phyloP scores from a whole-genome alignment of 2,797 vertebrate genomes.

The Dipus sagitta region DNA sequence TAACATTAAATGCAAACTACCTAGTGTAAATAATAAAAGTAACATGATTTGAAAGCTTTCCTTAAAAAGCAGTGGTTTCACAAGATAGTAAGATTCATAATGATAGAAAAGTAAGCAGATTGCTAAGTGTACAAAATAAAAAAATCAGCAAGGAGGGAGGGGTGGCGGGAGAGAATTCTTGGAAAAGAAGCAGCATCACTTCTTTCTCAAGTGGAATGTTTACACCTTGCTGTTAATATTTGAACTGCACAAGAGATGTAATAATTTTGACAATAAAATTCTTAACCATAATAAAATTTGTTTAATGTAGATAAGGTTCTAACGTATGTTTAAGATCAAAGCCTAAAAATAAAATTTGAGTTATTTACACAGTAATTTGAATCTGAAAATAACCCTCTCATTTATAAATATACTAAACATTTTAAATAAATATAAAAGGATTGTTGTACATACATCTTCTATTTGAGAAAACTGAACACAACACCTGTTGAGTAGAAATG shows the following conservation, averaged over 20 bases:
- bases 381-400: conserved; percentile 26
- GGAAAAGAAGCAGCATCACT: conserved; percentile 87
- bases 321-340: not conserved
- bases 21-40: conserved; percentile 11
- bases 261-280: conserved; percentile 99
- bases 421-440: conserved; percentile 44
- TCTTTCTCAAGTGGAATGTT: conserved; percentile 93
- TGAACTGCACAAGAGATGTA: conserved; percentile 97
- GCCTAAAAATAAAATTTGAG: not conserved
- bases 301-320: not conserved
- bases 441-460: not conserved
- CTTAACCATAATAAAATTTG: conserved; percentile 92
- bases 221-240: conserved; percentile 96
- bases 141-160: conserved; percentile 59
- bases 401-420: conserved; percentile 53
- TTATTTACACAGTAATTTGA: conserved; percentile 34
- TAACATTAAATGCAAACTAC: conserved; percentile 53
- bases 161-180: conserved; percentile 80
- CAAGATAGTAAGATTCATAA: conserved; percentile 35
- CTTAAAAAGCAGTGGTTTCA: conserved; percentile 45
- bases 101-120: conserved; percentile 12
- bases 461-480: conserved; percentile 46
- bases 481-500: conserved; percentile 30
- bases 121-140: conserved; percentile 33
- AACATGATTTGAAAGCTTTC: conserved; percentile 36